These are phyloP conservation scores for Onychostoma macrolepis DNA, from an alignment of 2,113 vertebrate genomes.

Conservation along the genomic window DNA sequence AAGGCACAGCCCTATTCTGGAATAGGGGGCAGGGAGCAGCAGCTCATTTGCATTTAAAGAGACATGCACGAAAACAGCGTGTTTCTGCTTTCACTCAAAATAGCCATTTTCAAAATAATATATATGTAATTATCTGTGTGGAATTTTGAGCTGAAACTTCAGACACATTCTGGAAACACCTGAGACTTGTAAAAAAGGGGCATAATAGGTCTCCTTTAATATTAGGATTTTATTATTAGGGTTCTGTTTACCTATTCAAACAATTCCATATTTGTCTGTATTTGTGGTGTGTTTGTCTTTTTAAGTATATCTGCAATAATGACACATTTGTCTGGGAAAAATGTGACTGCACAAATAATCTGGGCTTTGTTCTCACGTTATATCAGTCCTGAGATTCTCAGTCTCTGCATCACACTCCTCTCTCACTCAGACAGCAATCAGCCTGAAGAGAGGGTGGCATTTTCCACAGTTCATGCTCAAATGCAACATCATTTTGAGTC, in stretches of 20 bases:
- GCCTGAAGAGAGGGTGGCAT: slow-evolving; percentile 23
- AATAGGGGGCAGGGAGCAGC: no score
- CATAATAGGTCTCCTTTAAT: no score
- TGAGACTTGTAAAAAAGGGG: no score
- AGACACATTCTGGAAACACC: no score
- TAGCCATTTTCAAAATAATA: no score
- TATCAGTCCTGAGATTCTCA: neutral
- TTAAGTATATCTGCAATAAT: neutral
- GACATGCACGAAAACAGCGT: no score
- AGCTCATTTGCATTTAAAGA: no score
- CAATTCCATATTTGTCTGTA: neutral
- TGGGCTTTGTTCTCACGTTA: slow-evolving; percentile 14
- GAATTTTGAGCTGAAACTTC: no score
- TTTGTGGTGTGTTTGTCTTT: neutral
- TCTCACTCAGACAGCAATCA: neutral
- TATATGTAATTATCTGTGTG: no score
- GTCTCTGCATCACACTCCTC: neutral
- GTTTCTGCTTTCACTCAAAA: no score
- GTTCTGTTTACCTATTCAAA: neutral
- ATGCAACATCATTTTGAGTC: slow-evolving; percentile 25
- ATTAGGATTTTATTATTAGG: neutral
- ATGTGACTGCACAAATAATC: slow-evolving; percentile 13
- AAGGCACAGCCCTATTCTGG: no score
- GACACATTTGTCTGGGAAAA: neutral
- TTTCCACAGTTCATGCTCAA: slow-evolving; percentile 7